Conservation (phyloP, 1,140 invertebrate genomes). For the Drosophila subobscura region DNA sequence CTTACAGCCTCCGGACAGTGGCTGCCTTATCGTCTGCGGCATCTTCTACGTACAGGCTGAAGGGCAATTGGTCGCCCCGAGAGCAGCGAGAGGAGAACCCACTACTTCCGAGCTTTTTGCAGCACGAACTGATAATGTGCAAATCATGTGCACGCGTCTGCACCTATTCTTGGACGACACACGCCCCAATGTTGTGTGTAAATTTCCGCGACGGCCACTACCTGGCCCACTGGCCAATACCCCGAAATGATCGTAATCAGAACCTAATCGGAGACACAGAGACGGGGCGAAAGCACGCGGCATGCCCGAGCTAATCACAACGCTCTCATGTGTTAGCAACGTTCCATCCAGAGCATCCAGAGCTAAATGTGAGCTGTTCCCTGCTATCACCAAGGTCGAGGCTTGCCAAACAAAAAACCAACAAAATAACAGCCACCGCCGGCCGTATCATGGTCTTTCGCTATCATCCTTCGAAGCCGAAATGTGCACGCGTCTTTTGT, state of each 20-base stretch:
- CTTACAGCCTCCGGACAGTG: neutral
- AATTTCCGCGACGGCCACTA: conserved; percentile 61
- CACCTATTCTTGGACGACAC: conserved; percentile 31
- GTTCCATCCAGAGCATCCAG: conserved; percentile 13
- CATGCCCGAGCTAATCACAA: conserved; percentile 54
- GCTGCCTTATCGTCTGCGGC: conserved; percentile 16
- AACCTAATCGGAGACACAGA: conserved; percentile 20
- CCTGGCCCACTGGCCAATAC: conserved; percentile 38
- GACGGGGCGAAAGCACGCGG: conserved; percentile 51
- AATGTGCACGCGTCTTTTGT: conserved; percentile 60
- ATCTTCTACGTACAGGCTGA: conserved; percentile 29
- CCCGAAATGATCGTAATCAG: conserved; percentile 46
- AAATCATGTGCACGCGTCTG: neutral
- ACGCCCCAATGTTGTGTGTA: conserved; percentile 40
- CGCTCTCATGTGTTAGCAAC: conserved; percentile 54
- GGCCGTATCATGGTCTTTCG: conserved; percentile 31
- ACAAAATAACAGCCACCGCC: conserved; percentile 32
- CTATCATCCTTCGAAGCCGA: conserved; percentile 42
- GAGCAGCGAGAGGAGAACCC: neutral
- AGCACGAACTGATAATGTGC: conserved; percentile 5
- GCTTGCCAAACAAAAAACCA: conserved; percentile 39
- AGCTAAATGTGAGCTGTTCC: conserved; percentile 24
- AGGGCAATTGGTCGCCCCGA: conserved; percentile 22
- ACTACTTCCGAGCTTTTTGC: neutral
- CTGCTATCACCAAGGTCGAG: conserved; percentile 61